Evolutionary conservation across 2,888 invertebrate genomes (phyloP).

Genomic region (Clistopyga incitator): DNA sequence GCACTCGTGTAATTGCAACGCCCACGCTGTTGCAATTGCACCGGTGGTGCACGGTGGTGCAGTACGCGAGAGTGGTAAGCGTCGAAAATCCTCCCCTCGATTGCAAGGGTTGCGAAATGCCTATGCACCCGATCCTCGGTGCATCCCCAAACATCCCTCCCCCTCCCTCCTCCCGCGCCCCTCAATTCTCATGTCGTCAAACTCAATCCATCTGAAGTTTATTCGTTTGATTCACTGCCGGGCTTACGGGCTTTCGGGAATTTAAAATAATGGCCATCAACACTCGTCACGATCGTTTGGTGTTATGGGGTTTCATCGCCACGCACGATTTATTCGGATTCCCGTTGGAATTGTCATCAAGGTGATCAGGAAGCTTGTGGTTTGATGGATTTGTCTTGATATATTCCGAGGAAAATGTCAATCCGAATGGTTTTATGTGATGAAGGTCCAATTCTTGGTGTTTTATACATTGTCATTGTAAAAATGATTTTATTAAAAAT

Average conservation of each 20-base stretch:
- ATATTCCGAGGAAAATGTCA: slow-evolving; percentile 39
- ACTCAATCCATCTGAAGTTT: slow-evolving; percentile 65
- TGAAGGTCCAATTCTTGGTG: background rate
- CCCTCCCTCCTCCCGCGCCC: too few species aligned
- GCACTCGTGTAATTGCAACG: slow-evolving; percentile 82
- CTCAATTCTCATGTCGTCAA: slow-evolving; percentile 46
- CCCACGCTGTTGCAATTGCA: slow-evolving; percentile 62
- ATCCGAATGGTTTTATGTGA: background rate
- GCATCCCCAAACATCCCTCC: slow-evolving; percentile 43
- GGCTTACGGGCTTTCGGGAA: slow-evolving; percentile 52
- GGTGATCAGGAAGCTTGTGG: slow-evolving; percentile 21
- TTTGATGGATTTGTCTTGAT: slow-evolving; percentile 23
- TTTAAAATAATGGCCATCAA: slow-evolving; percentile 60
- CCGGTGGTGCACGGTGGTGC: slow-evolving; percentile 28
- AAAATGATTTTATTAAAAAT: background rate
- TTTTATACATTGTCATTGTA: background rate
- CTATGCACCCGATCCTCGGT: slow-evolving; percentile 48
- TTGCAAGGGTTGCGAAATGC: slow-evolving; percentile 67
- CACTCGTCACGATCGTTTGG: slow-evolving; percentile 46
- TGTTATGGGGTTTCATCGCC: slow-evolving; percentile 50
- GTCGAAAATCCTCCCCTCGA: slow-evolving; percentile 74
- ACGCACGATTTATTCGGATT: slow-evolving; percentile 34
- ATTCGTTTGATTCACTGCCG: slow-evolving; percentile 50
- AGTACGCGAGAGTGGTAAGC: slow-evolving; percentile 41
- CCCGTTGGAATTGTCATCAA: slow-evolving; percentile 45